Conservation (phyloP, 1,140 invertebrate species). For the Heliconius hermathena region DNA sequence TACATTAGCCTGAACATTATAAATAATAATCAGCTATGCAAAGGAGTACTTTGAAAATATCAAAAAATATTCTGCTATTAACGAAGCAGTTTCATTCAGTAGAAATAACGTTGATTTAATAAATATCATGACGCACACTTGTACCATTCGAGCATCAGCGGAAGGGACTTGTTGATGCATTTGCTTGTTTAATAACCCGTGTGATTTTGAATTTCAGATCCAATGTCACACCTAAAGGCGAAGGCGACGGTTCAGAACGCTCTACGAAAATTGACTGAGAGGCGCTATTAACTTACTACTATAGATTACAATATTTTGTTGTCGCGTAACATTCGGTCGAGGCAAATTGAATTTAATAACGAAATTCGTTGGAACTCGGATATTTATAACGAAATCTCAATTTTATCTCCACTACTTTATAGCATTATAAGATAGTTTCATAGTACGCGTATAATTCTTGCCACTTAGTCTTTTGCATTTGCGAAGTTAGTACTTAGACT, state of each 20-base stretch:
- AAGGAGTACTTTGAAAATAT: constrained; percentile 28
- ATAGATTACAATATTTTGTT: constrained; percentile 5
- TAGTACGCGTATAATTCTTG: constrained; percentile 31
- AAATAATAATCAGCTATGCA: constrained; percentile 31
- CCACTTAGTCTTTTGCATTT: constrained; percentile 30
- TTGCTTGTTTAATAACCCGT: constrained; percentile 25
- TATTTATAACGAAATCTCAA: constrained; percentile 9
- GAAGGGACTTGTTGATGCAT: background rate
- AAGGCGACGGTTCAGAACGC: constrained; percentile 79
- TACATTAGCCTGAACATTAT: constrained; percentile 18
- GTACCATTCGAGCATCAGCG: constrained; percentile 35
- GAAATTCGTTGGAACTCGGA: background rate
- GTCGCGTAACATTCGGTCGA: background rate
- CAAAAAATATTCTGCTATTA: constrained; percentile 33
- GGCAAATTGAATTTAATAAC: background rate
- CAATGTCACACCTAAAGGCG: constrained; percentile 76
- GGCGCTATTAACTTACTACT: constrained; percentile 59
- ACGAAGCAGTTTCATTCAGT: constrained; percentile 37
- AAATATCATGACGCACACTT: constrained; percentile 32
- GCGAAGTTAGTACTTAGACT: constrained; percentile 36
- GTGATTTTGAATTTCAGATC: constrained; percentile 66
- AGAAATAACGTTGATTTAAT: constrained; percentile 36
- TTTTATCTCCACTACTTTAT: background rate
- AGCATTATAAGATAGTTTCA: constrained; percentile 1
- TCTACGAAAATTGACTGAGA: constrained; percentile 78